Evolutionary conservation across 2,888 invertebrate genomes (phyloP), one percentile per base, ranked within the genome.

Genomic region (Zygothrica quintamaculata): DNA sequence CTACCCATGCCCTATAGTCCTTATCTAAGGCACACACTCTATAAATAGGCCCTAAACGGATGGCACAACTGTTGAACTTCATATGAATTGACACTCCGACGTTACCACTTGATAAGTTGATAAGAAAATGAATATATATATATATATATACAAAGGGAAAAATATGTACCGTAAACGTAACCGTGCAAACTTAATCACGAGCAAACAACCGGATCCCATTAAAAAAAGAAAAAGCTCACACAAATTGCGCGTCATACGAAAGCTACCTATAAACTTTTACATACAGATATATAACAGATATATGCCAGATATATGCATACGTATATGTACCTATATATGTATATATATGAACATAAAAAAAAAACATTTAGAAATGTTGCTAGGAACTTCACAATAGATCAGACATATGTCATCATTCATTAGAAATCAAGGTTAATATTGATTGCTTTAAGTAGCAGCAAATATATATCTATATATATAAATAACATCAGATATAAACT

Each of bases 121-220:
- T 70, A 71, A 70, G 40, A 29, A 31, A n/a, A n/a, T n/a, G n/a
- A n/a, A n/a, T n/a, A n/a, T n/a, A n/a, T n/a, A n/a, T n/a, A n/a
- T n/a, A n/a, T n/a, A n/a, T n/a, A n/a, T n/a, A n/a, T n/a, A n/a
- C n/a, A n/a, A n/a, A n/a, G n/a, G n/a, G n/a, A n/a, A n/a, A n/a
- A n/a, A n/a, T n/a, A n/a, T n/a, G n/a, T n/a, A 25, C 13, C 31
- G 34, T 42, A 16, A 16, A 12, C 26, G 51, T 51, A 48, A 56
- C 52, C 29, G 64, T 57, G 48, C 59, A 65, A 65, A 69, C 71
- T 71, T 61, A 71, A 70, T 70, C 70, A 70, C 72, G 72, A 70
- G 70, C 52, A 46, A 69, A 46, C 18, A 29, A n/a, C 0, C 12
- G 25, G 16, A 18, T 22, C 39, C 31, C 13, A n/a, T 36, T 15